Evolutionary conservation across 2,113 vertebrate genomes (phyloP).

Genomic region (Symphodus melops): DNA sequence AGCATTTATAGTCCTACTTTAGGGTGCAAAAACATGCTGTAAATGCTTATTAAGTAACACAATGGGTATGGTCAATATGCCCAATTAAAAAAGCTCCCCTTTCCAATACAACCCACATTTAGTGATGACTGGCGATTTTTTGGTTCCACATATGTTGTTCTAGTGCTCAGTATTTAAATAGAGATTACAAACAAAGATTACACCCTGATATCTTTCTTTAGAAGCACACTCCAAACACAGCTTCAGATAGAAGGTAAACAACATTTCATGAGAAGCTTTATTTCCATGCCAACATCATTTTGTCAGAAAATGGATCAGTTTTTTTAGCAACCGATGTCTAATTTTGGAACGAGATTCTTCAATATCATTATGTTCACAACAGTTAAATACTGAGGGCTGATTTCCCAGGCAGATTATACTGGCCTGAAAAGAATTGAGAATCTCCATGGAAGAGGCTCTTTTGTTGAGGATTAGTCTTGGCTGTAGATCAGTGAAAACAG

Average conservation of each 20-base stretch:
- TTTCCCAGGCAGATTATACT: constrained; percentile 72
- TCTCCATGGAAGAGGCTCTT: constrained; percentile 52
- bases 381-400: constrained; percentile 56
- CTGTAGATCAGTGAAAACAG: constrained; percentile 52
- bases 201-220: background rate
- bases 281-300: constrained; percentile 37
- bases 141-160: background rate
- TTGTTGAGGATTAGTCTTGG: constrained; percentile 56
- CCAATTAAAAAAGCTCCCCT: constrained; percentile 23
- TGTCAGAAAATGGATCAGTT: constrained; percentile 49
- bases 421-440: constrained; percentile 48
- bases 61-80: constrained; percentile 29
- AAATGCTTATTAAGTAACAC: constrained; percentile 30
- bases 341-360: constrained; percentile 62
- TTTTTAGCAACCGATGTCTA: constrained; percentile 35
- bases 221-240: constrained; percentile 16
- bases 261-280: background rate
- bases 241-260: constrained; percentile 20
- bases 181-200: background rate
- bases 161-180: background rate
- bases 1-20: constrained; percentile 8
- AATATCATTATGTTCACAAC: constrained; percentile 58
- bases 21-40: constrained; percentile 26
- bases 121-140: background rate
- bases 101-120: constrained; percentile 19